Conservation (phyloP, 1,140 invertebrate species). For the Trachelipus rathkii region DNA sequence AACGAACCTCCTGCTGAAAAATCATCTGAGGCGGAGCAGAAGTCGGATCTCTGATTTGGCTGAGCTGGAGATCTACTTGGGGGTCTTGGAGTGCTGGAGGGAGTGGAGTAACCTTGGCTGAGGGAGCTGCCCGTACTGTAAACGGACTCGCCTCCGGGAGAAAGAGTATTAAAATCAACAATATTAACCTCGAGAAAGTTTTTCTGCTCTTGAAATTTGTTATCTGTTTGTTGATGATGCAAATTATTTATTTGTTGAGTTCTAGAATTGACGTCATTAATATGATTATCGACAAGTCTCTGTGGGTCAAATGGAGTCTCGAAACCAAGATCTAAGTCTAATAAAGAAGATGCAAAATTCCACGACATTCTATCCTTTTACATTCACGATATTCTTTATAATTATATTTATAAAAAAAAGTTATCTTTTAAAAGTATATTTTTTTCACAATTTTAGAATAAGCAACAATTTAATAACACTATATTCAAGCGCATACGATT, state of each 20-base stretch:
- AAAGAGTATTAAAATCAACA: constrained; percentile 8
- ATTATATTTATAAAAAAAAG: no score
- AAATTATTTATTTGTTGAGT: background rate
- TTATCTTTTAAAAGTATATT: no score
- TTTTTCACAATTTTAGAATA: no score
- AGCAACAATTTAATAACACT: no score
- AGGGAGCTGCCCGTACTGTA: background rate
- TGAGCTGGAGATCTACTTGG: background rate
- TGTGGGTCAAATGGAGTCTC: background rate
- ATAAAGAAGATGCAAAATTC: constrained; percentile 1
- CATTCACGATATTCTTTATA: background rate
- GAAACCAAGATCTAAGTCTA: background rate
- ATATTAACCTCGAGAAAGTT: background rate
- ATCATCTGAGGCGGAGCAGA: background rate
- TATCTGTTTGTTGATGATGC: background rate
- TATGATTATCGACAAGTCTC: background rate
- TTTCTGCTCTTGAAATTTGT: background rate
- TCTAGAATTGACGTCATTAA: background rate
- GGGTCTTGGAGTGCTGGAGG: constrained; percentile 6
- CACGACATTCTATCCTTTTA: background rate
- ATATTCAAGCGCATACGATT: background rate
- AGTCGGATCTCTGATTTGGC: background rate
- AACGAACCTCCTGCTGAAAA: constrained; percentile 2
- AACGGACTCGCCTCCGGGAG: background rate
- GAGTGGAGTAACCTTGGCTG: constrained; percentile 5